A percentile compares a stretch with the other conserved stretches of the same genome.
These are phyloP conservation scores for Patagioenas fasciata DNA, from an alignment of 2,113 vertebrate genomes.

Conservation along the genomic window DNA sequence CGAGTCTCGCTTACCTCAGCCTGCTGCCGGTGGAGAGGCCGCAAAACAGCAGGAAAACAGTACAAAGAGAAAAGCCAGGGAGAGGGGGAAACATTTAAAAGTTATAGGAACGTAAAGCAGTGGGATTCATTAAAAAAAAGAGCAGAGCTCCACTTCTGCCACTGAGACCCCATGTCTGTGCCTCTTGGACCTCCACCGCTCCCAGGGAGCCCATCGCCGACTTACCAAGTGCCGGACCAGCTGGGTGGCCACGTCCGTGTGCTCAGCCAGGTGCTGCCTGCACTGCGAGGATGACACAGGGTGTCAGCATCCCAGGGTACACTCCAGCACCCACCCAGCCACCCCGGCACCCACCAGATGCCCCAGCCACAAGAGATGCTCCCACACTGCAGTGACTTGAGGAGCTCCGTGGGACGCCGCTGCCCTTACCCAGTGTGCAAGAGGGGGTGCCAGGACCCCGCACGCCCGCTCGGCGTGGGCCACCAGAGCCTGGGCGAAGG, in stretches of 20 bases:
- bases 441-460: conserved; percentile 67
- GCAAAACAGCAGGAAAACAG: conserved; percentile 12
- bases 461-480: conserved; percentile 69
- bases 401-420: not conserved
- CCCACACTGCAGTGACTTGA: fast-evolving
- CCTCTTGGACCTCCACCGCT: fast-evolving
- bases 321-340: too few species aligned
- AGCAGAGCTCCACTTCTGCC: not conserved
- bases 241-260: conserved; percentile 58
- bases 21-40: conserved; percentile 10
- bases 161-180: not conserved
- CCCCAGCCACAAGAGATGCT: too few species aligned
- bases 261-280: conserved; percentile 81
- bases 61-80: conserved; percentile 7
- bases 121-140: not conserved
- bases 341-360: too few species aligned
- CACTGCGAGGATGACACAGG: conserved; percentile 74
- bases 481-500: conserved; percentile 63
- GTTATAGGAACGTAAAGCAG: not conserved
- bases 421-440: conserved; percentile 32
- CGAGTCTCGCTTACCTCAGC: conserved; percentile 62
- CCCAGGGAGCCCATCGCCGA: too few species aligned
- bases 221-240: conserved; percentile 72
- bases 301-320: fast-evolving
- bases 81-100: not conserved